These are phyloP conservation scores for Xestia sexstrigata DNA, from an alignment of 2,888 invertebrate genomes.

Conservation along the genomic window DNA sequence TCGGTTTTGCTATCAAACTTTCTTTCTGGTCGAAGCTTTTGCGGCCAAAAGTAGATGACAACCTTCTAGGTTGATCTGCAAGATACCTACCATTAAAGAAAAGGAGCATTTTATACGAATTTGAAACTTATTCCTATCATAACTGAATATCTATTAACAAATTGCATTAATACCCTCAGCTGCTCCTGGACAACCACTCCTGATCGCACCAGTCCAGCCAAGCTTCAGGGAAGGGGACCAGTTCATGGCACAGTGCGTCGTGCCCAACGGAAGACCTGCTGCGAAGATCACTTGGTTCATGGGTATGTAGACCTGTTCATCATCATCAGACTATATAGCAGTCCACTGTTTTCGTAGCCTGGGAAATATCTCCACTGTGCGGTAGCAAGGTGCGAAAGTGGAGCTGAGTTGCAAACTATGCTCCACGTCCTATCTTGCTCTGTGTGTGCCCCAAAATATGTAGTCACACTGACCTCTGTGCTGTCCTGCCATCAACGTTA, in stretches of 20 bases:
- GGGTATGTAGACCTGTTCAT: slow-evolving; percentile 82
- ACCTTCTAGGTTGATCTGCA: too few relatives aligned
- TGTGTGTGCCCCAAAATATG: not conserved
- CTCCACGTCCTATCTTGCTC: not conserved
- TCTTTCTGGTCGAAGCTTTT: too few relatives aligned
- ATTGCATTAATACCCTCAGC: slow-evolving; percentile 71
- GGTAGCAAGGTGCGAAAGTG: not conserved
- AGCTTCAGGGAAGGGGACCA: slow-evolving; percentile 91
- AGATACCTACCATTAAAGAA: too few relatives aligned
- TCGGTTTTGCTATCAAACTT: too few relatives aligned
- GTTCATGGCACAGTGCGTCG: slow-evolving; percentile 92
- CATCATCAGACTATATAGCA: too few relatives aligned
- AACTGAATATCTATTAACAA: not conserved
- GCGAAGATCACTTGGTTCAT: slow-evolving; percentile 94
- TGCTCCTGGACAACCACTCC: slow-evolving; percentile 85
- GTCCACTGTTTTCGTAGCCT: not conserved
- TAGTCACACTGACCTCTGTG: not conserved
- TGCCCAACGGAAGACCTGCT: slow-evolving; percentile 93
- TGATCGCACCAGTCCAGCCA: slow-evolving; percentile 78
- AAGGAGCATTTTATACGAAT: not conserved
- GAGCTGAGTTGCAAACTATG: not conserved
- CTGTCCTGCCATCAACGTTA: too few relatives aligned
- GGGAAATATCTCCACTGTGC: not conserved
- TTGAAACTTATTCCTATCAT: not conserved
- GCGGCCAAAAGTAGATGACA: too few relatives aligned